Evolutionary conservation across 1,140 invertebrate genomes (phyloP).

Genomic region (Hyposmocoma kahamanoa): DNA sequence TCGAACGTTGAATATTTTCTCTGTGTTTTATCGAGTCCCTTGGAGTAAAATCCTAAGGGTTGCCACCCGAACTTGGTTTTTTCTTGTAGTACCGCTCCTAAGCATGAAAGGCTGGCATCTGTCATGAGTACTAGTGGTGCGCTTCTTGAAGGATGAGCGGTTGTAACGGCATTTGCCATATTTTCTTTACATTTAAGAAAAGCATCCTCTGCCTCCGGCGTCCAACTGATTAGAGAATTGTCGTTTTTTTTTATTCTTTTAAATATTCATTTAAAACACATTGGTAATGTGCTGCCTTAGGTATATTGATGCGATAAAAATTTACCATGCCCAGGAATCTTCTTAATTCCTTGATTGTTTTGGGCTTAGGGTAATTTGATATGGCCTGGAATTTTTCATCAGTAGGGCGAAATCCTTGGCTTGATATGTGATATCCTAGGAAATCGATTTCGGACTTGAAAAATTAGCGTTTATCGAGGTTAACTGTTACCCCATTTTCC

Average conservation of each 20-base stretch:
- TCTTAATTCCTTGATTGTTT: constrained; percentile 18
- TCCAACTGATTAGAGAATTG: constrained; percentile 4
- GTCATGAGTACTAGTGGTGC: constrained; percentile 14
- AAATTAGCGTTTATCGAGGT: constrained; percentile 10
- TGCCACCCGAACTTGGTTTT: constrained; percentile 15
- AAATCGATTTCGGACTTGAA: not conserved
- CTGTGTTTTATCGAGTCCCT: constrained; percentile 10
- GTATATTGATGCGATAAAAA: constrained; percentile 29
- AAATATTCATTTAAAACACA: not conserved
- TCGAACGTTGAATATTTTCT: constrained; percentile 8
- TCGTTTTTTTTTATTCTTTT: constrained; percentile 6
- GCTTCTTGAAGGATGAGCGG: not conserved
- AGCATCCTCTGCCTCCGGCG: not conserved
- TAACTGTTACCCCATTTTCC: constrained; percentile 19
- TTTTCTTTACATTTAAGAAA: constrained; percentile 5
- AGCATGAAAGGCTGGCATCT: constrained; percentile 38
- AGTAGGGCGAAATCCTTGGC: not conserved
- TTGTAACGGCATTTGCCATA: constrained; percentile 5
- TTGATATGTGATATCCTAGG: constrained; percentile 1
- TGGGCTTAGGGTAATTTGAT: constrained; percentile 14
- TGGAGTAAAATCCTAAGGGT: constrained; percentile 54
- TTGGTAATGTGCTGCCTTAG: constrained; percentile 18
- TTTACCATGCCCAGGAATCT: constrained; percentile 37
- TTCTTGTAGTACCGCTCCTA: constrained; percentile 47
- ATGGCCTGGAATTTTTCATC: constrained; percentile 17